Percentiles rank a stretch among this genome's conserved stretches.
These are phyloP conservation scores for Stratiomys singularior DNA, from an alignment of 2,888 invertebrate species.

Conservation along the genomic window DNA sequence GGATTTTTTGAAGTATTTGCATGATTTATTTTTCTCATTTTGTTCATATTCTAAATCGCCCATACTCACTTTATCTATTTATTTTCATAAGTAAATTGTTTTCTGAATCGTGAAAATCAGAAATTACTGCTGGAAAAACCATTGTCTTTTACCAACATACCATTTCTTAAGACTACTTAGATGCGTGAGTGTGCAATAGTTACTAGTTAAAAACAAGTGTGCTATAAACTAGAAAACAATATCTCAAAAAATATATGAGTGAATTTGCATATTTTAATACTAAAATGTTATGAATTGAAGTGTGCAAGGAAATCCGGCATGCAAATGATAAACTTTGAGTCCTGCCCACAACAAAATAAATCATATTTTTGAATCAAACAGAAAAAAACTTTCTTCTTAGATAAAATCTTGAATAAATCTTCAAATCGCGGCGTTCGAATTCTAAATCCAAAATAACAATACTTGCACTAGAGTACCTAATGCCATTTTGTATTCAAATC, in stretches of 20 bases:
- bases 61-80: too few species aligned
- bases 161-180: not conserved
- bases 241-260: not conserved
- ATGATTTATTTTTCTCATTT: too few species aligned
- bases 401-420: not conserved
- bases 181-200: not conserved
- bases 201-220: not conserved
- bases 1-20: not conserved
- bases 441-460: slow-evolving; percentile 21
- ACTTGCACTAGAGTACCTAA: too few species aligned
- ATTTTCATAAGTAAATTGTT: too few species aligned
- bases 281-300: not conserved
- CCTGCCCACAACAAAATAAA: not conserved
- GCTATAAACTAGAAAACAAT: not conserved
- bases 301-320: not conserved
- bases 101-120: too few species aligned
- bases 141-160: too few species aligned
- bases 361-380: slow-evolving; percentile 11
- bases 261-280: not conserved
- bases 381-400: not conserved
- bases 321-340: too few species aligned
- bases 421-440: slow-evolving; percentile 39
- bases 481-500: too few species aligned
- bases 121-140: too few species aligned
- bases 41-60: too few species aligned